These are phyloP conservation scores for Brachyopa scutellaris DNA, from an alignment of 2,888 invertebrate genomes.

Conservation along the genomic window DNA sequence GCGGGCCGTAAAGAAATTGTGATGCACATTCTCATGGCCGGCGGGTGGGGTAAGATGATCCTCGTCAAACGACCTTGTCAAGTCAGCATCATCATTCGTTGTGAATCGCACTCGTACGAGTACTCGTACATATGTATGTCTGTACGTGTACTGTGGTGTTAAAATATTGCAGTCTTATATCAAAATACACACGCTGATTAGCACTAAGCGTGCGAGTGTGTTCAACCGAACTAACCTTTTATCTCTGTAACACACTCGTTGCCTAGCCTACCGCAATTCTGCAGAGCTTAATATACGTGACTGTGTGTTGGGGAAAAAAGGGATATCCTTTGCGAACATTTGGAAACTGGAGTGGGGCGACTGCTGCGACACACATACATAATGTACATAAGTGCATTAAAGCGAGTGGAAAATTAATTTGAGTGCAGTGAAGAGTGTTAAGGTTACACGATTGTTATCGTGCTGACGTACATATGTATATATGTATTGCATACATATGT, in stretches of 20 bases:
- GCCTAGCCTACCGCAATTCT: slow-evolving; percentile 48
- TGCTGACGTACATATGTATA: too few relatives aligned
- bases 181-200: slow-evolving; percentile 37
- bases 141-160: slow-evolving; percentile 20
- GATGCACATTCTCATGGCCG: slow-evolving; percentile 7
- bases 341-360: neutral
- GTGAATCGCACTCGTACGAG: neutral
- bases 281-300: neutral
- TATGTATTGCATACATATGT: too few relatives aligned
- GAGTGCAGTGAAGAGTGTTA: neutral
- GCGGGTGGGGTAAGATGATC: slow-evolving; percentile 28
- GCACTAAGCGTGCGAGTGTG: slow-evolving; percentile 3
- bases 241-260: slow-evolving; percentile 35
- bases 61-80: slow-evolving; percentile 55
- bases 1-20: neutral
- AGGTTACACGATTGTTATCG: neutral
- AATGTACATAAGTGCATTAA: slow-evolving; percentile 54
- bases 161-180: slow-evolving; percentile 28
- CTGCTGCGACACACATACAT: slow-evolving; percentile 17
- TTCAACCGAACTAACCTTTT: neutral
- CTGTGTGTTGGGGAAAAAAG: too few relatives aligned
- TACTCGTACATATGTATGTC: too few relatives aligned
- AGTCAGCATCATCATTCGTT: slow-evolving; percentile 34
- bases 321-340: too few relatives aligned
- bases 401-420: slow-evolving; percentile 57